Evolutionary conservation across 2,797 vertebrate genomes (phyloP), one percentile per base, ranked within the genome.

Genomic region (Aphelocoma californica): DNA sequence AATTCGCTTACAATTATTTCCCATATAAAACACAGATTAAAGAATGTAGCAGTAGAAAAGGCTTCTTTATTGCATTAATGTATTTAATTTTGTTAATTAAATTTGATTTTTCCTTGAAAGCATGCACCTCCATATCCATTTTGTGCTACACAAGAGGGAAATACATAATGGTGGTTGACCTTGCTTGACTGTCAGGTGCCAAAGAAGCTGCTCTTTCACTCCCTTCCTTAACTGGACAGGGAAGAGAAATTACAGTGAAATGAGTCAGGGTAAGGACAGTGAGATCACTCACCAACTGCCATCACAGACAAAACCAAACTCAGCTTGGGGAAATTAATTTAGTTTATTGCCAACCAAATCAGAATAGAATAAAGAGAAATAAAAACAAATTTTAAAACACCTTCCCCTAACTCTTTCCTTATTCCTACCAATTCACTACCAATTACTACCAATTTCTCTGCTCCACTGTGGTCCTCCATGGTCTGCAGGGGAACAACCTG

Each of bases 261-360:
- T 77, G 6, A 14, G 3, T 16, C 0, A 0, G 42, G 14, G 40
- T 17, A 66, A 90, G 17, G 38, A 32, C 28, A 66, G 20, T 14
- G 26, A 62, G 3, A 69, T 81, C 25, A 80, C 7, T 80, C 21
- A 26, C 5, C 32, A 38, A 2, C 14, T 51, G 11, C 18, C 1
- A 2, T 34, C 31, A 25, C 16, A 69, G 23, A 62, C 7, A 70
- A 62, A 82, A 50, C 6, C 23, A 70, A 36, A 56, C 9, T 48
- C 5, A n/a, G 1, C 9, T 69, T 62, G 19, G 11, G 14, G 17
- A 81, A 51, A 38, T 58, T n/a, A 23, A 38, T 45, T 61, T 36
- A 14, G 32, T 50, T 75, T 44, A 18, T 56, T 62, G 24, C 2
- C 7, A 56, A n/a, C 15, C 9, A 56, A 62, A 50, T n/a, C 32